phyloP scores from a whole-genome alignment of 2,113 vertebrate species.

The Campylomormyrus tamandua region DNA sequence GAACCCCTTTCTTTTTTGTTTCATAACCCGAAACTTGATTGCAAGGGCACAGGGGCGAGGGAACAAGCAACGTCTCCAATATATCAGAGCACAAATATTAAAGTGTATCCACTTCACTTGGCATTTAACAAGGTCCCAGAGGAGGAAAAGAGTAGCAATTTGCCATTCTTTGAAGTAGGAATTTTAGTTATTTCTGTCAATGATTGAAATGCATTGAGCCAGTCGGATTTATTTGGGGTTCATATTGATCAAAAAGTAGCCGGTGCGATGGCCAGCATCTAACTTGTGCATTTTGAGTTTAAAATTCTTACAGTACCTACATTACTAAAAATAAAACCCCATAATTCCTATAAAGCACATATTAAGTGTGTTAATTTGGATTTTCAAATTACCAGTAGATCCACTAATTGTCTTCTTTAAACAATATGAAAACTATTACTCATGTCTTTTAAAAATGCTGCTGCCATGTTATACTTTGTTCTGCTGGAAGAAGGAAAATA shows the following conservation, averaged over 20 bases:
- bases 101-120: neutral
- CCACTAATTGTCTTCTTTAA: neutral
- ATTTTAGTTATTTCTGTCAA: constrained; percentile 9
- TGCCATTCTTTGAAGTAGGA: constrained; percentile 17
- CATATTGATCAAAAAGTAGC: neutral
- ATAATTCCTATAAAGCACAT: too few species aligned
- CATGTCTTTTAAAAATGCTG: neutral
- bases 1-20: neutral
- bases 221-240: neutral
- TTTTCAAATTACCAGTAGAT: neutral
- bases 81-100: constrained; percentile 12
- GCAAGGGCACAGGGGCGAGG: constrained; percentile 7
- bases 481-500: neutral
- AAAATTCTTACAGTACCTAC: neutral
- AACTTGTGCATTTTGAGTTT: neutral
- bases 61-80: neutral
- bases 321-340: neutral
- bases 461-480: neutral
- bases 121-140: constrained; percentile 14
- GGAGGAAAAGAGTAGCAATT: constrained; percentile 4
- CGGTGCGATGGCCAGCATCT: neutral
- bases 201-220: constrained; percentile 9
- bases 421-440: neutral
- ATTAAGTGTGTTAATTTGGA: neutral
- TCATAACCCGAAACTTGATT: constrained; percentile 14